These are phyloP conservation scores for Apaloderma vittatum DNA, from an alignment of 2,113 vertebrate species.

Conservation along the genomic window DNA sequence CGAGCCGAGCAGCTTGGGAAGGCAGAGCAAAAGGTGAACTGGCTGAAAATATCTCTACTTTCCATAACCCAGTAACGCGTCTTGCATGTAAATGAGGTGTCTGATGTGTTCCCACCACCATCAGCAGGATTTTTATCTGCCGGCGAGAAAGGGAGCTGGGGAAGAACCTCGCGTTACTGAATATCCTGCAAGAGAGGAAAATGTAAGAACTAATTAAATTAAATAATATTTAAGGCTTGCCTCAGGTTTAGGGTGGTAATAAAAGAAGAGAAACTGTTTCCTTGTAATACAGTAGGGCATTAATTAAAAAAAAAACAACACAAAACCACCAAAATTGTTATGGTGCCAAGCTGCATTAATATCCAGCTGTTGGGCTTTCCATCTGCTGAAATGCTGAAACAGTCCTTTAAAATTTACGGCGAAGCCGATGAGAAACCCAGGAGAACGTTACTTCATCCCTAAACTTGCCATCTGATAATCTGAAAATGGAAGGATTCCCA, in stretches of 20 bases:
- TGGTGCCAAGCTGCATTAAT: constrained; percentile 24
- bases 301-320: constrained; percentile 30
- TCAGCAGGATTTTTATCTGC: constrained; percentile 70
- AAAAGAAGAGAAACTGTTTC: constrained; percentile 56
- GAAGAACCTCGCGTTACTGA: neutral
- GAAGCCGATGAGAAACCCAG: neutral
- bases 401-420: neutral
- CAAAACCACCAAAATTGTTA: neutral
- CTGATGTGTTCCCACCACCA: constrained; percentile 33
- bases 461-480: neutral
- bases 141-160: neutral
- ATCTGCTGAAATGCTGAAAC: neutral
- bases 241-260: constrained; percentile 8
- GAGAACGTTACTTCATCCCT: neutral
- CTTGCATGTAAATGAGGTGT: constrained; percentile 36
- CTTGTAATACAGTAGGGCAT: constrained; percentile 12
- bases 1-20: neutral
- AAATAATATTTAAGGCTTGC: constrained; percentile 54
- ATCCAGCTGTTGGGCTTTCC: constrained; percentile 48
- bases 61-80: neutral
- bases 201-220: constrained; percentile 44
- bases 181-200: constrained; percentile 14
- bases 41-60: constrained; percentile 10
- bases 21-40: constrained; percentile 17
- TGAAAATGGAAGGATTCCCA: neutral